Evolutionary conservation across 2,797 vertebrate genomes (phyloP).

Genomic region (Protosalanx chinensis): DNA sequence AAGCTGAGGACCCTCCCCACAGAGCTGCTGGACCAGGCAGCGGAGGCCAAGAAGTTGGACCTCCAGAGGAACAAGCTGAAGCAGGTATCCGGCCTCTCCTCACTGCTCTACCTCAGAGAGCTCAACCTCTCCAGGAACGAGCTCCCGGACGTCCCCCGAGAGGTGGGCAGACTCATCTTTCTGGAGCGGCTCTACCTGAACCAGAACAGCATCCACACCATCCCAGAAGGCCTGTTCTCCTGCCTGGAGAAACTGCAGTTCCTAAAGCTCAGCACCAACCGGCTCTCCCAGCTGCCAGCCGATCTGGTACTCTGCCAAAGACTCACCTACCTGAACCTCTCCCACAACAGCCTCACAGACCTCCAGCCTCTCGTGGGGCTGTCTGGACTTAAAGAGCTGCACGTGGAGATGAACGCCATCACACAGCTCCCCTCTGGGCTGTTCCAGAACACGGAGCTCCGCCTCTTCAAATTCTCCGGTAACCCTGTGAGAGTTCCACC

Average conservation of each 20-base stretch:
- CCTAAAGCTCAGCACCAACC: slow-evolving; percentile 69
- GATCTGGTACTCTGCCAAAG: slow-evolving; percentile 64
- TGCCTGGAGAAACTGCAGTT: slow-evolving; percentile 60
- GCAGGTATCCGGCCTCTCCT: slow-evolving; percentile 49
- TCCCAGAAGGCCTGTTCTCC: slow-evolving; percentile 64
- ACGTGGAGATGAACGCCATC: slow-evolving; percentile 68
- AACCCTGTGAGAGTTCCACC: slow-evolving; percentile 70
- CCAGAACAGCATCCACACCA: slow-evolving; percentile 70
- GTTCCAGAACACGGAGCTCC: slow-evolving; percentile 60
- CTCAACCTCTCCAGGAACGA: slow-evolving; percentile 72
- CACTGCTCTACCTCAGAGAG: slow-evolving; percentile 60
- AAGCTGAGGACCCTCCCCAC: slow-evolving; percentile 62
- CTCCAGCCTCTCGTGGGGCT: slow-evolving; percentile 62
- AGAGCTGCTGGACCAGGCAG: slow-evolving; percentile 35
- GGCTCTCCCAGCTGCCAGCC: slow-evolving; percentile 57
- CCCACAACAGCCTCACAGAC: slow-evolving; percentile 65
- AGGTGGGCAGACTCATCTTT: slow-evolving; percentile 58
- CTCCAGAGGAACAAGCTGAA: slow-evolving; percentile 70
- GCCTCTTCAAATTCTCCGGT: slow-evolving; percentile 58
- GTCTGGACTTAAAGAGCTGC: slow-evolving; percentile 58
- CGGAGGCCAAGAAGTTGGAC: slow-evolving; percentile 45
- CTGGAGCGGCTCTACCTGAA: slow-evolving; percentile 72
- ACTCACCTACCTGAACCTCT: slow-evolving; percentile 70
- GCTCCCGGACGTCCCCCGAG: slow-evolving; percentile 61
- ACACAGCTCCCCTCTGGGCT: slow-evolving; percentile 61